A percentile compares a stretch with the other conserved stretches of the same genome.
These are phyloP conservation scores for Etheostoma perlongum DNA, from an alignment of 2,797 vertebrate species.

Conservation along the genomic window DNA sequence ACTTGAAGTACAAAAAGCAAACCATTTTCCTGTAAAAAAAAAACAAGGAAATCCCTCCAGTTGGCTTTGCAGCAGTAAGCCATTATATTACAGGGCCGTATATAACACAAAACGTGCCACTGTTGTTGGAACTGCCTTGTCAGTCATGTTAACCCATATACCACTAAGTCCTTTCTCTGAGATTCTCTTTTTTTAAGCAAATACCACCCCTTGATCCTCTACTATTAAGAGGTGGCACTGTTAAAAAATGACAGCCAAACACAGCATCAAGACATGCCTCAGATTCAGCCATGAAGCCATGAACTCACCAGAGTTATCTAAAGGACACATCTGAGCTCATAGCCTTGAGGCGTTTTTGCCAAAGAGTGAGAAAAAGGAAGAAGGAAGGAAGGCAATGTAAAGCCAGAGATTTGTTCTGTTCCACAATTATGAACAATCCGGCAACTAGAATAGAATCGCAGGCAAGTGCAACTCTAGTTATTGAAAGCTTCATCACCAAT, in stretches of 20 bases:
- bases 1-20: slow-evolving; percentile 14
- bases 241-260: slow-evolving; percentile 25
- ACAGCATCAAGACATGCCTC: slow-evolving; percentile 2
- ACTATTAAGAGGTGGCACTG: slow-evolving; percentile 8
- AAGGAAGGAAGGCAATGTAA: slow-evolving; percentile 10
- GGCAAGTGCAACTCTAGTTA: slow-evolving; percentile 12
- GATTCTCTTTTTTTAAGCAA: slow-evolving; percentile 31
- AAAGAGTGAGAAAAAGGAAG: slow-evolving; percentile 19
- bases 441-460: slow-evolving; percentile 4
- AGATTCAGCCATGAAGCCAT: slow-evolving; percentile 9
- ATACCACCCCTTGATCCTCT: slow-evolving; percentile 26
- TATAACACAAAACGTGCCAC: slow-evolving; percentile 11
- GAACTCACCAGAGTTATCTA: slow-evolving; percentile 5
- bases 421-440: slow-evolving; percentile 10
- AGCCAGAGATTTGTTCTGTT: slow-evolving; percentile 21
- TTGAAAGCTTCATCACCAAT: slow-evolving; percentile 26
- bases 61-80: slow-evolving; percentile 10
- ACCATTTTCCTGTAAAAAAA: slow-evolving; percentile 31
- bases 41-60: slow-evolving; percentile 12
- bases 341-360: slow-evolving; percentile 25
- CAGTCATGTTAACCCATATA: slow-evolving; percentile 16
- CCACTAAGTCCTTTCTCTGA: slow-evolving; percentile 7
- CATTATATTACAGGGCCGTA: slow-evolving; percentile 35
- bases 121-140: slow-evolving; percentile 11
- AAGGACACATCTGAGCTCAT: slow-evolving; percentile 32